Evolutionary conservation across 2,888 invertebrate genomes (phyloP).

Genomic region (Epiblema foenella): DNA sequence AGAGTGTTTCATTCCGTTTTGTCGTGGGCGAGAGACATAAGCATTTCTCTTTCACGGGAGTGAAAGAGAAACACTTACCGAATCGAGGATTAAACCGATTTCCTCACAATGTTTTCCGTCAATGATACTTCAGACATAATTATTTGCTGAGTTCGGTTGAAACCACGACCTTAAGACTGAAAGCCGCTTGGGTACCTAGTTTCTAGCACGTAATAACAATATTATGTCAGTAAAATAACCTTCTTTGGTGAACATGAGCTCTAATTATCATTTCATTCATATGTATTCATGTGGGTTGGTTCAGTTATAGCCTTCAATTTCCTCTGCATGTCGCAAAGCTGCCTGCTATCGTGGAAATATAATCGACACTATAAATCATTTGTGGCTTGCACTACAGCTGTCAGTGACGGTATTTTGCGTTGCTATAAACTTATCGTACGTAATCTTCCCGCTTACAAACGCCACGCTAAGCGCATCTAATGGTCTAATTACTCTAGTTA

Average conservation of each 20-base stretch:
- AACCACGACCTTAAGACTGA: too few species aligned
- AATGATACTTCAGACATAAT: too few species aligned
- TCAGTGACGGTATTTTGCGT: conserved; percentile 12
- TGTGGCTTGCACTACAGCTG: conserved; percentile 16
- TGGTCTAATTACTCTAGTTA: conserved; percentile 9
- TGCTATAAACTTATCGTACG: conserved; percentile 14
- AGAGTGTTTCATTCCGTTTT: too few species aligned
- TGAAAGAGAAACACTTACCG: too few species aligned
- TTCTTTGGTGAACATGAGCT: conserved; percentile 19
- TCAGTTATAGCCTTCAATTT: conserved; percentile 55
- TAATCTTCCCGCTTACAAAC: conserved; percentile 23
- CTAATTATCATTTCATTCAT: conserved; percentile 38
- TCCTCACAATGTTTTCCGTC: too few species aligned
- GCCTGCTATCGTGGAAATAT: conserved; percentile 49
- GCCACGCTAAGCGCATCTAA: conserved; percentile 12
- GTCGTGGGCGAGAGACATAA: too few species aligned
- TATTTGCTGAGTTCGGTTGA: too few species aligned
- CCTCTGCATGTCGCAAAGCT: conserved; percentile 49
- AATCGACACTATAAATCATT: conserved; percentile 53
- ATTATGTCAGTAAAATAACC: conserved; percentile 13
- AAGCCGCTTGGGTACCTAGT: too few species aligned
- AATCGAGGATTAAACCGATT: too few species aligned
- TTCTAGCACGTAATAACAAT: too few species aligned
- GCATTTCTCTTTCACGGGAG: too few species aligned
- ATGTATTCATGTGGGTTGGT: conserved; percentile 41